Percentiles rank a stretch among this genome's conserved stretches.
These are phyloP conservation scores for Carassius gibelio DNA, from an alignment of 2,113 vertebrate species.

Conservation along the genomic window DNA sequence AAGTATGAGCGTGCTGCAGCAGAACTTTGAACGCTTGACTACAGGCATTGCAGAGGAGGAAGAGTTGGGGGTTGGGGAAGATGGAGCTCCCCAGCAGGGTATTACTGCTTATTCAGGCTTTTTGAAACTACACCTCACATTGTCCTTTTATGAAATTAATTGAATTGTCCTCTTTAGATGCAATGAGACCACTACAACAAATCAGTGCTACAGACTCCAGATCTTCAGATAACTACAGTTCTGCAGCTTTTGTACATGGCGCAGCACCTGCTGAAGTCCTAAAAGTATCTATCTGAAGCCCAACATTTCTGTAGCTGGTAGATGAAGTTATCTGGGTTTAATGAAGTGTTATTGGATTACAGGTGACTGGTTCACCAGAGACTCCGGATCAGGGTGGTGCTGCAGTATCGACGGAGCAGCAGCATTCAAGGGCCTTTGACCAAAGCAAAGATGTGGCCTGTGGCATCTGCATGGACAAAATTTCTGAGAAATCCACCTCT, in stretches of 20 bases:
- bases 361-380: slow-evolving; percentile 13
- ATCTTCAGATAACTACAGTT: not conserved
- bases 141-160: not conserved
- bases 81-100: slow-evolving; percentile 34
- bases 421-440: slow-evolving; percentile 56
- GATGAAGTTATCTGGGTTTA: not conserved
- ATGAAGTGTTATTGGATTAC: not conserved
- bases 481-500: slow-evolving; percentile 77
- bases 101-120: not conserved
- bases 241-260: not conserved
- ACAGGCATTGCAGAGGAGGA: slow-evolving; percentile 59
- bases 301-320: not conserved
- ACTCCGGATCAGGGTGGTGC: slow-evolving; percentile 37
- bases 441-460: slow-evolving; percentile 79
- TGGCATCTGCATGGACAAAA: slow-evolving; percentile 92
- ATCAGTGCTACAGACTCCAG: not conserved
- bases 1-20: not conserved
- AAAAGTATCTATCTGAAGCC: not conserved
- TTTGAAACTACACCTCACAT: not conserved
- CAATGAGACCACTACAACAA: not conserved
- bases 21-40: slow-evolving; percentile 36
- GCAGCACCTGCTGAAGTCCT: slow-evolving; percentile 6
- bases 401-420: slow-evolving; percentile 44
- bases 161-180: not conserved
- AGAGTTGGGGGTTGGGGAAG: slow-evolving; percentile 53